These are phyloP conservation scores for Scatophagus argus DNA, from an alignment of 2,113 vertebrate species.

Conservation along the genomic window DNA sequence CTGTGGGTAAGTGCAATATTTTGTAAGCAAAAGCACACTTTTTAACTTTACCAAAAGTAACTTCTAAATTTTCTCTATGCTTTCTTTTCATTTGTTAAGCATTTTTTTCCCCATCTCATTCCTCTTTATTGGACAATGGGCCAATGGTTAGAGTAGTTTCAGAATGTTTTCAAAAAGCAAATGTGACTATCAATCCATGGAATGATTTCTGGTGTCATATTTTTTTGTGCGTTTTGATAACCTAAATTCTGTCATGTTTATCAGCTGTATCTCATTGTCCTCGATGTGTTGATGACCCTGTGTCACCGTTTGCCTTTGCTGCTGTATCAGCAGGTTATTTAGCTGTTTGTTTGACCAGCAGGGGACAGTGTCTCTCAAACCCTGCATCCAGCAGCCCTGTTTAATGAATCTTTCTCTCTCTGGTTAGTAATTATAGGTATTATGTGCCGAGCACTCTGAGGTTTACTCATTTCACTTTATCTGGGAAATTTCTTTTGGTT, in stretches of 20 bases:
- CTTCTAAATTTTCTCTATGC: conserved; percentile 7
- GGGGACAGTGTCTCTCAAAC: conserved; percentile 74
- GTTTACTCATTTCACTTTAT: conserved; percentile 54
- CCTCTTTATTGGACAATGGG: conserved; percentile 7
- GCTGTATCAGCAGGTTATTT: conserved; percentile 80
- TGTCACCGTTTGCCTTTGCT: conserved; percentile 56
- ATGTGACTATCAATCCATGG: conserved; percentile 20
- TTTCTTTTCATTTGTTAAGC: conserved; percentile 19
- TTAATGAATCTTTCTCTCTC: neutral
- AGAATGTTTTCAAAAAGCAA: conserved; percentile 11
- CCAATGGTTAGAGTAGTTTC: conserved; percentile 23
- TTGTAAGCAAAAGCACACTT: conserved; percentile 47
- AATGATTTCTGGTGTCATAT: neutral
- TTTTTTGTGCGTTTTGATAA: neutral
- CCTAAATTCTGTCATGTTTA: neutral
- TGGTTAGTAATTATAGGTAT: conserved; percentile 27
- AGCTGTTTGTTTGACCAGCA: conserved; percentile 71
- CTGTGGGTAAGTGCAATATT: conserved; percentile 82
- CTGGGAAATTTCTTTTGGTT: conserved; percentile 17
- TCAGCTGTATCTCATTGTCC: conserved; percentile 24
- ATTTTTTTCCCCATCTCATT: conserved; percentile 24
- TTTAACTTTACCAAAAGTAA: conserved; percentile 46
- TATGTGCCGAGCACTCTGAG: conserved; percentile 30
- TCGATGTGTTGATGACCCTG: conserved; percentile 35
- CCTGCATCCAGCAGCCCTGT: conserved; percentile 18